These are phyloP conservation scores for Condylura cristata DNA, from an alignment of 2,113 vertebrate genomes.

Conservation along the genomic window DNA sequence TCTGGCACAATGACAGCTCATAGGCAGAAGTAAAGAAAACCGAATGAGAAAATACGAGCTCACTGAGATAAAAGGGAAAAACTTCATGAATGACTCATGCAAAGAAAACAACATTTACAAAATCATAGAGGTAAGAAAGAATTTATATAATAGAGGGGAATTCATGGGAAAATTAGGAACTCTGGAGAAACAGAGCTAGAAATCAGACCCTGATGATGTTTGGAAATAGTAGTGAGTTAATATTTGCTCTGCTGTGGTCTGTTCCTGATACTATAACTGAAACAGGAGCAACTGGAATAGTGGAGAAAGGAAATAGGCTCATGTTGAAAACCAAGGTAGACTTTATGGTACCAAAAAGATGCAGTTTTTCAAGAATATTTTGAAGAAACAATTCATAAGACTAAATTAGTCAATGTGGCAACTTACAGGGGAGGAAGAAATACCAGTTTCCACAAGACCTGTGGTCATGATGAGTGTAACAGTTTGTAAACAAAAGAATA, in stretches of 20 bases:
- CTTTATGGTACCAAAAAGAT: neutral
- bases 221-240: neutral
- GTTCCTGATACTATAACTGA: neutral
- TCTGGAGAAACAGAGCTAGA: neutral
- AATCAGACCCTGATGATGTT: neutral
- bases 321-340: neutral
- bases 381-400: neutral
- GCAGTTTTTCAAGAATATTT: neutral
- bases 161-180: neutral
- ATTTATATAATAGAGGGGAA: neutral
- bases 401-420: fast-evolving
- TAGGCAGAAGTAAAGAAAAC: neutral
- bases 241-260: neutral
- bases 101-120: neutral
- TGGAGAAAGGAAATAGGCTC: neutral
- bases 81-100: neutral
- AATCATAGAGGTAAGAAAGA: neutral
- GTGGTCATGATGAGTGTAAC: neutral
- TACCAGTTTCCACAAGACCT: neutral
- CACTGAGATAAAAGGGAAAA: neutral
- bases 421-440: too few species aligned
- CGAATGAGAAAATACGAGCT: neutral
- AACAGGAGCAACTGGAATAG: neutral
- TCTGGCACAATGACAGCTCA: neutral
- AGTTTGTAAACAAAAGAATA: neutral